Evolutionary conservation across 2,888 invertebrate genomes (phyloP), one percentile per base, ranked within the genome.

Genomic region (Coenonympha glycerion): DNA sequence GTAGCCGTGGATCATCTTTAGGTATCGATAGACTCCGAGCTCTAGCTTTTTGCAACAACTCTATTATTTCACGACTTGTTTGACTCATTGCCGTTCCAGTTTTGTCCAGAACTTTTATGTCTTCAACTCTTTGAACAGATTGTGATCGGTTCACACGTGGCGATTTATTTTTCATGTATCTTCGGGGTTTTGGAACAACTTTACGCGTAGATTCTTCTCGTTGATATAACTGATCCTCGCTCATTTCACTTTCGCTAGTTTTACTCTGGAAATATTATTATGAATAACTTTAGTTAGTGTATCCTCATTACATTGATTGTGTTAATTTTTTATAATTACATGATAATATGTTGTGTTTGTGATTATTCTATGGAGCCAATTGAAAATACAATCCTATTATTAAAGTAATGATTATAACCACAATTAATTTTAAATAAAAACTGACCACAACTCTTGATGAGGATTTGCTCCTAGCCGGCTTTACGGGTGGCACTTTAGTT

Each of bases 211-310:
- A 58, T 47, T 57, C 64, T 64, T 66, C 72, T 56, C 71, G 74
- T 63, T 76, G 76, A 56, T 65, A 68, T 53, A 58, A 64, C 69
- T 80, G 83, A 68, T 87, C 88, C 65, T 87, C 88, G 78, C 88
- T 88, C 88, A 88, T 87, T 71, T 88, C 88, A 83, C 88, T 88
- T 71, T 88, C 88, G 87, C 88, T 88, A 77, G 87, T 88, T 68
- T 86, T 87, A 76, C 72, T 87, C 88, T 88, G 87, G 66, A 86
- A 87, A 87, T 74, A 63, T 78, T 71, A 82, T 76, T 73, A 77
- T 67, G 65, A 62, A 69, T 67, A 70, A 63, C 67, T 70, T 24
- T 39, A 65, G 79, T 79, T 80, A 79, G 65, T 76, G 60, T 64
- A 62, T 75, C 69, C 71, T 65, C 57, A 63, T 64, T 75, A 67